Base-by-base conservation (phyloP, 2,888 invertebrate genomes). In the Dichetophora obliterata region DNA sequence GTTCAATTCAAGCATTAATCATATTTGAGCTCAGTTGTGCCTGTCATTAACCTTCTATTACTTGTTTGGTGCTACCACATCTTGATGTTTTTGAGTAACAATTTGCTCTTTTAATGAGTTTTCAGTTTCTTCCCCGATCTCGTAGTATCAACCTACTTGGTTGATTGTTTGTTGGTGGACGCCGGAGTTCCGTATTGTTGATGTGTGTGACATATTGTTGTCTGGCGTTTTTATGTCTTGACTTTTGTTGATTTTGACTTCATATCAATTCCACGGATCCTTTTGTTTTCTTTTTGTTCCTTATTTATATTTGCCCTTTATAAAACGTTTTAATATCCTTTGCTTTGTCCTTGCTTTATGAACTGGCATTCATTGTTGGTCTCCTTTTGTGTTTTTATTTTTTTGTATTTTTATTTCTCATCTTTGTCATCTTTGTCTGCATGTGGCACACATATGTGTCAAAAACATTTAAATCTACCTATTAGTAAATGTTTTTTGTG, bases 291-390 rank as follows among this genome's bases (percentile, higher is more conserved):
- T 31, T 63, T 31, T 63, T 11, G 16, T 63, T 22, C 3, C 24
- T 59, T 27, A 0, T 3, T 6, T 19, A 14, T 24, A 22, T 14
- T 59, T 16, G 8, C 27, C 16, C 63, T 31, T 31, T 31, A n/a
- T 63, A 16, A 31, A 63, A 27, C n/a, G 63, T 63, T 63, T 63
- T 63, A 31, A 63, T 63, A 63, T 63, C 31, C 27, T 63, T 34
- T 61, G 11, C 63, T n/a, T 63, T 63, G 63, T 27, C 31, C 31
- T 27, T 63, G 31, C n/a, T n/a, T 27, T 16, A 24, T 31, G 63
- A 61, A n/a, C 63, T 31, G 31, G 31, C 63, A 31, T 27, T 31
- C n/a, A 63, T 63, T n/a, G 27, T 63, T 31, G 24, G 57, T 27
- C 27, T 27, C 24, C 57, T 27, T 3, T 14, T 22, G 54, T 22